Evolutionary conservation across 2,888 invertebrate species (phyloP), one percentile per base, ranked within the genome.

Genomic region (Ashinkailepas kermadecensis): DNA sequence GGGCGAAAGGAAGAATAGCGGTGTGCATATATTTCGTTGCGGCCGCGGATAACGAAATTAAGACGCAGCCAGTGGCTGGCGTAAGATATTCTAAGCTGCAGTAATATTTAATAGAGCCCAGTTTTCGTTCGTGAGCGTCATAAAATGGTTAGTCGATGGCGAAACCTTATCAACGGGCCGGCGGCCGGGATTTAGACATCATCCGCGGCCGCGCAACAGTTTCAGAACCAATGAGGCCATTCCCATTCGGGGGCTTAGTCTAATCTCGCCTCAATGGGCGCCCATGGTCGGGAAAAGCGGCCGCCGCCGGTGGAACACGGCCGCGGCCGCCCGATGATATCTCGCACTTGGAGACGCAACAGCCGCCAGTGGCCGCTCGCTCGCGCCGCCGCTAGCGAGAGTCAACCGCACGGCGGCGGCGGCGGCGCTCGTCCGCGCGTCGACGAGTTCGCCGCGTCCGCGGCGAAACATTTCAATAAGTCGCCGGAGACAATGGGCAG

Each of bases 181-280:
- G 10, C 13, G 74, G 23, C 54, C 25, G 21, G 74, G 74, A 74
- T 74, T 74, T 74, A 74, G 74, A 12, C 23, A 74, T 74, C 74
- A 74, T 39, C 74, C 74, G 8, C 6, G 54, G 74, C 6, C 74
- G 54, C 15, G 54, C 74, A 74, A 74, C 74, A 74, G 74, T 54
- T 54, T 15, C 74, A 18, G 74, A 54, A 54, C 74, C 74, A 74
- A 74, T 74, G 74, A 74, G 74, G 74, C 54, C 74, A 74, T 74
- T 74, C 39, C 74, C 74, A 74, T 74, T 74, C 74, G 11, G 18
- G 18, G 54, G 74, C 74, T 74, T 74, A 74, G 74, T 74, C 74
- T 74, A 74, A 74, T 74, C 74, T 74, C 15, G 74, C 18, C 74
- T 74, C 54, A 74, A 74, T 15, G 74, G 74, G 15, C 74, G 18